A percentile compares a stretch with the other conserved stretches of the same genome.
These are phyloP conservation scores for Heliconius hortense DNA, from an alignment of 2,888 invertebrate genomes.

Conservation along the genomic window DNA sequence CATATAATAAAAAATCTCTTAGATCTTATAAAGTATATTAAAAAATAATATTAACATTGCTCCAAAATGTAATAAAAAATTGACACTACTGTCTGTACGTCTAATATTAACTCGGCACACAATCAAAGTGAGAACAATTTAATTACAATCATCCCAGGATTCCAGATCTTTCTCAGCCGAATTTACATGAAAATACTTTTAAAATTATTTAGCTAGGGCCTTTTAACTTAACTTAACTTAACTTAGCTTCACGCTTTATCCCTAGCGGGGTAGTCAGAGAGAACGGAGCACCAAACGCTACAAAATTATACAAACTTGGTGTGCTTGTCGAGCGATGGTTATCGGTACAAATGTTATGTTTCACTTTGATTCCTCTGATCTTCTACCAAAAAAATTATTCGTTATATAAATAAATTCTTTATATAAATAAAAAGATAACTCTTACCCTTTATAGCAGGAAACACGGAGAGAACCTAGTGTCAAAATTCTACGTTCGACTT, in stretches of 20 bases:
- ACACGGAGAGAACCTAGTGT: too few relatives aligned
- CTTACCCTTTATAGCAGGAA: too few relatives aligned
- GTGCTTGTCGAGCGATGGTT: too few relatives aligned
- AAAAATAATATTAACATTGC: constrained; percentile 7
- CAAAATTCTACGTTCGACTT: too few relatives aligned
- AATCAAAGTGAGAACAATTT: constrained; percentile 30
- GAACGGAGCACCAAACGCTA: too few relatives aligned
- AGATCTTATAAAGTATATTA: background rate
- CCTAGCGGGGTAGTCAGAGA: too few relatives aligned
- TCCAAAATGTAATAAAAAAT: constrained; percentile 17
- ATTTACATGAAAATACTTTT: constrained; percentile 30
- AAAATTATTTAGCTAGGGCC: background rate
- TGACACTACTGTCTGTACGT: constrained; percentile 14
- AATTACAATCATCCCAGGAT: constrained; percentile 33
- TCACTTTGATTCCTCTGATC: background rate
- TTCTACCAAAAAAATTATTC: too few relatives aligned
- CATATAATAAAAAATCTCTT: background rate
- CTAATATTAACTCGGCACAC: constrained; percentile 22
- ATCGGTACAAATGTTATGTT: background rate
- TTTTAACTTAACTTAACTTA: background rate
- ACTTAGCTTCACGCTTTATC: too few relatives aligned
- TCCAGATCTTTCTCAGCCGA: constrained; percentile 40
- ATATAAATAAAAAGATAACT: too few relatives aligned
- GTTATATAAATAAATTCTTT: too few relatives aligned
- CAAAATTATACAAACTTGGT: background rate